Percentiles rank a stretch among this genome's conserved stretches.
phyloP scores from a whole-genome alignment of 2,888 invertebrate genomes.

The Geotrupes spiniger region DNA sequence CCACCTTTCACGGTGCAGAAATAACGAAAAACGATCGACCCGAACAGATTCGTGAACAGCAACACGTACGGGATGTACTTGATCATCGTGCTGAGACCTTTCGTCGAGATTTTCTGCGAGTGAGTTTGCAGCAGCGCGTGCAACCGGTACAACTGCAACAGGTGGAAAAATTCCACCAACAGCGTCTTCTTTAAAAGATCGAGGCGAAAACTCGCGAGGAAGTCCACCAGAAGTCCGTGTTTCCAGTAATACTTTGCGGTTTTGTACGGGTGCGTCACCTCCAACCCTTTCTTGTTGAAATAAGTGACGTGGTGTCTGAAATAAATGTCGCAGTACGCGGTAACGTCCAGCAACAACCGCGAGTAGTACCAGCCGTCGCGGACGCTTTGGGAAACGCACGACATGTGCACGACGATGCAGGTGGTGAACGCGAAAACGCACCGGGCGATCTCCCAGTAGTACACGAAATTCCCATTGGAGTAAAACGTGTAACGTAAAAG shows the following conservation, averaged over 20 bases:
- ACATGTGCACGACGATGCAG: constrained; percentile 21
- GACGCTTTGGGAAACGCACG: constrained; percentile 1
- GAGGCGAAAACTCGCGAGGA: constrained; percentile 32
- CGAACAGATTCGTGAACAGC: constrained; percentile 2
- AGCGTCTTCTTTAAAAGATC: constrained; percentile 13
- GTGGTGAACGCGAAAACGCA: constrained; percentile 22
- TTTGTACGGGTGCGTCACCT: constrained; percentile 32
- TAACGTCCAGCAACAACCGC: constrained; percentile 24
- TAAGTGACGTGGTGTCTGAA: constrained; percentile 32
- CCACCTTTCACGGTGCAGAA: constrained; percentile 2
- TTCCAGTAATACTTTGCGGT: constrained; percentile 31
- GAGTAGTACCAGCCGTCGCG: neutral
- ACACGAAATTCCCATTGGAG: constrained; percentile 27
- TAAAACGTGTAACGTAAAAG: constrained; percentile 22
- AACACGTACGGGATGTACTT: constrained; percentile 8
- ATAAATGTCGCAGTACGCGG: constrained; percentile 30
- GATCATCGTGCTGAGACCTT: constrained; percentile 3
- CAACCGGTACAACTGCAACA: constrained; percentile 17
- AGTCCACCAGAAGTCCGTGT: constrained; percentile 30
- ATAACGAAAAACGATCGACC: constrained; percentile 1
- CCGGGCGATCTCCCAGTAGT: constrained; percentile 29
- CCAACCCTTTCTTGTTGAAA: constrained; percentile 29
- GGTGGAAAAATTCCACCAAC: neutral
- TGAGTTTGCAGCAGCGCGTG: neutral
- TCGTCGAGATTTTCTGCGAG: constrained; percentile 5